A percentile compares a stretch with the other conserved stretches of the same genome.
phyloP scores from a whole-genome alignment of 2,888 invertebrate species.

The Zele albiditarsus region DNA sequence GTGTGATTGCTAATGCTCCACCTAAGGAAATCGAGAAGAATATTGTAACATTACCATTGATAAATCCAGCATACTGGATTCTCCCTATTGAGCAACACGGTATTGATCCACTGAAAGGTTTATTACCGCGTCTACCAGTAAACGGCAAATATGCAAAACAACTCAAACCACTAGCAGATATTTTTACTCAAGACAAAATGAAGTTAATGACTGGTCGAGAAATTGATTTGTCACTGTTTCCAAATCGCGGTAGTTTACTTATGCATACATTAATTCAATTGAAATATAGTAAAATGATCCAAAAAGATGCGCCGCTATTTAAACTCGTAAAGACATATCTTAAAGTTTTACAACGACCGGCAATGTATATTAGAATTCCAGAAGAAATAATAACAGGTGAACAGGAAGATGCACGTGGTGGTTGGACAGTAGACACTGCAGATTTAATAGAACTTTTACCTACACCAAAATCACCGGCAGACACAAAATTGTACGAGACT shows the following conservation, averaged over 20 bases:
- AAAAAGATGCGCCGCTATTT: slow-evolving; percentile 29
- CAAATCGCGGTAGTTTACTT: slow-evolving; percentile 50
- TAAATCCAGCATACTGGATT: slow-evolving; percentile 50
- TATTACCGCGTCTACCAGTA: slow-evolving; percentile 45
- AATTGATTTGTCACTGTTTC: slow-evolving; percentile 45
- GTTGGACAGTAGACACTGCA: slow-evolving; percentile 46
- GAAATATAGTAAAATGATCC: slow-evolving; percentile 9
- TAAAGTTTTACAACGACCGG: slow-evolving; percentile 37
- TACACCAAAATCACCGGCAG: neutral
- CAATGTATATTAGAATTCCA: slow-evolving; percentile 39
- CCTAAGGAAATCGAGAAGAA: slow-evolving; percentile 5
- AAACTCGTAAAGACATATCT: slow-evolving; percentile 39
- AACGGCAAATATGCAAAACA: neutral
- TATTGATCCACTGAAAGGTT: slow-evolving; percentile 45
- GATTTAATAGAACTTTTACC: slow-evolving; percentile 46
- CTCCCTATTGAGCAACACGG: slow-evolving; percentile 41
- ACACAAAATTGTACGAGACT: slow-evolving; percentile 12
- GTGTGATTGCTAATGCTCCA: slow-evolving; percentile 8
- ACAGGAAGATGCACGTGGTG: slow-evolving; percentile 34
- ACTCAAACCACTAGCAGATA: slow-evolving; percentile 39
- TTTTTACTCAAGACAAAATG: slow-evolving; percentile 37
- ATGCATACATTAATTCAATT: slow-evolving; percentile 45
- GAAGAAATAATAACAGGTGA: slow-evolving; percentile 33
- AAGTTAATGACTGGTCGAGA: slow-evolving; percentile 39
- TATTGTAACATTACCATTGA: slow-evolving; percentile 40